Conservation (phyloP, 2,888 invertebrate genomes). For the Cosmopolites sordidus region DNA sequence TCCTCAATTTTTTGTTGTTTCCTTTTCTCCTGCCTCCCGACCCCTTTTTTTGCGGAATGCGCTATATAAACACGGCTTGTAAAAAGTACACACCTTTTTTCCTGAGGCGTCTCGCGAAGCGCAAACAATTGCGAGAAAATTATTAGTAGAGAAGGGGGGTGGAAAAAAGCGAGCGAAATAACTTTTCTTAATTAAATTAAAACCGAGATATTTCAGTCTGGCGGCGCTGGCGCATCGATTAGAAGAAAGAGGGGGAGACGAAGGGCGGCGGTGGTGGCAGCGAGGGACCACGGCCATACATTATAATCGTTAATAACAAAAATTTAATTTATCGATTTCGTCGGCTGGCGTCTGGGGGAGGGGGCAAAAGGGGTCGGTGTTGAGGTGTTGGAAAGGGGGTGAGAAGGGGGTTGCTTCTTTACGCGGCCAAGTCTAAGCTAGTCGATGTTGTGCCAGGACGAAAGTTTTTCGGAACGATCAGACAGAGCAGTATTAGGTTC, state of each 20-base stretch:
- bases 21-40: too few species aligned
- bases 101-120: slow-evolving; percentile 5
- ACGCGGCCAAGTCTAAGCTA: too few species aligned
- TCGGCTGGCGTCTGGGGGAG: neutral
- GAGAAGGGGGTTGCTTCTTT: too few species aligned
- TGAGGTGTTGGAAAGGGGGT: too few species aligned
- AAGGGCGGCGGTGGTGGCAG: too few species aligned
- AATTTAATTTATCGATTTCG: slow-evolving; percentile 46
- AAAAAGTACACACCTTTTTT: slow-evolving; percentile 30
- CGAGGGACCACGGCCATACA: slow-evolving; percentile 33
- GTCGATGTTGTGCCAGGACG: too few species aligned
- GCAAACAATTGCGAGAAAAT: slow-evolving; percentile 24
- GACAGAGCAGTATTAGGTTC: too few species aligned
- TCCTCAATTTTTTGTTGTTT: too few species aligned
- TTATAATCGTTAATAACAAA: slow-evolving; percentile 49
- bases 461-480: too few species aligned
- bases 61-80: slow-evolving; percentile 12
- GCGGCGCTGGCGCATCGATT: neutral
- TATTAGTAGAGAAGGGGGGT: slow-evolving; percentile 18
- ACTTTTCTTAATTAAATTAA: slow-evolving; percentile 46
- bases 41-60: too few species aligned
- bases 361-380: too few species aligned
- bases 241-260: slow-evolving; percentile 2
- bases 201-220: slow-evolving; percentile 37
- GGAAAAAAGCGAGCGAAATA: slow-evolving; percentile 33